Percentiles rank a stretch among this genome's conserved stretches.
Evolutionary conservation across 2,888 invertebrate species (phyloP).

Genomic region (Antheraea assamensis): DNA sequence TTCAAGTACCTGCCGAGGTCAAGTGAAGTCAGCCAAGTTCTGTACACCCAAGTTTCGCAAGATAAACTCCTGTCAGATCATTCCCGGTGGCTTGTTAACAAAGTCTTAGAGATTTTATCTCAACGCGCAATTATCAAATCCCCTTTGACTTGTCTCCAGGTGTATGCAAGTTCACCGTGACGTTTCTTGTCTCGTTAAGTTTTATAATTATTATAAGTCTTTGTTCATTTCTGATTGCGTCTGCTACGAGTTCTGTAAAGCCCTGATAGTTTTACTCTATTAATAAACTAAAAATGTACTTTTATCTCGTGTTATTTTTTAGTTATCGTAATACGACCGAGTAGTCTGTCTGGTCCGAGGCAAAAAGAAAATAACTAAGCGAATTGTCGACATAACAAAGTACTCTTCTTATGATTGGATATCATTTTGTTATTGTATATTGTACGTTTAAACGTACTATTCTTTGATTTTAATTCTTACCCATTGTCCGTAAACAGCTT

Average conservation of each 20-base stretch:
- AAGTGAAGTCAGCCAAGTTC: constrained; percentile 44
- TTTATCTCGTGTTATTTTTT: neutral
- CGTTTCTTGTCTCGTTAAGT: constrained; percentile 16
- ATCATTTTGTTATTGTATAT: neutral
- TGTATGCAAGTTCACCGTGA: constrained; percentile 21
- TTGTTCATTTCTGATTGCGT: constrained; percentile 7
- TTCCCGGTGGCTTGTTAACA: constrained; percentile 44
- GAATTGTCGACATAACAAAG: neutral
- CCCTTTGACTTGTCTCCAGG: constrained; percentile 31
- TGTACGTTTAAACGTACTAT: neutral
- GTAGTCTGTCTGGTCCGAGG: neutral
- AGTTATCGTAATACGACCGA: neutral
- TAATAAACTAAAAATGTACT: neutral
- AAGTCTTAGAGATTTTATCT: constrained; percentile 48
- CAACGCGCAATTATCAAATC: constrained; percentile 38
- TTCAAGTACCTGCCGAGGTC: constrained; percentile 37
- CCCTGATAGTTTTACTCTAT: neutral
- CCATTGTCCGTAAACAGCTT: too few species aligned
- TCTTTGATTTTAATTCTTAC: too few species aligned
- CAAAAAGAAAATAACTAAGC: neutral
- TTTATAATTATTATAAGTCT: neutral
- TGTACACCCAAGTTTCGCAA: constrained; percentile 43
- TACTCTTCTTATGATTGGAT: neutral
- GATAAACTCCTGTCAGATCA: constrained; percentile 42
- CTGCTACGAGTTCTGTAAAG: neutral